phyloP scores from a whole-genome alignment of 37 sponge, comb jelly and placozoan species.

The Chondrilla cf. caribensis region DNA sequence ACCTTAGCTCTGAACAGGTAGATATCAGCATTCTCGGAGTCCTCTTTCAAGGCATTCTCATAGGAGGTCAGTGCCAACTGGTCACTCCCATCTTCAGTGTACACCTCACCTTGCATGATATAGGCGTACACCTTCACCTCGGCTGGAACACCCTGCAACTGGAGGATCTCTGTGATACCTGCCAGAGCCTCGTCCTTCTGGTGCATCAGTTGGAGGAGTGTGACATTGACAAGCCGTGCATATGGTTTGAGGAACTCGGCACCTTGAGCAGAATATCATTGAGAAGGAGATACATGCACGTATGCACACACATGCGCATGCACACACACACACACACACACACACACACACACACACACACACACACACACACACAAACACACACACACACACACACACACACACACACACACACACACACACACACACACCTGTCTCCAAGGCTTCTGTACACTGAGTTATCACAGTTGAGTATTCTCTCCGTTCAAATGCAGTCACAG shows the following conservation, averaged over 20 bases:
- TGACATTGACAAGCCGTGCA: neutral
- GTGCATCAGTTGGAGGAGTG: constrained; percentile 1
- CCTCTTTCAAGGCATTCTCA: constrained; percentile 26
- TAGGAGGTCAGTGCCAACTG: constrained; percentile 5
- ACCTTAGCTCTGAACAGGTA: constrained; percentile 60
- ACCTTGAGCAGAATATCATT: neutral
- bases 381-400: constrained; percentile 22
- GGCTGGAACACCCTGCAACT: neutral
- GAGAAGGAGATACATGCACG: neutral
- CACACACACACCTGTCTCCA: neutral
- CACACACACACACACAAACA: constrained; percentile 19
- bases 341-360: constrained; percentile 1
- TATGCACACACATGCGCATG: neutral
- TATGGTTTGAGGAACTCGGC: neutral
- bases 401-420: constrained; percentile 22
- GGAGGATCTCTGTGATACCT: neutral
- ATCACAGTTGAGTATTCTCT: neutral
- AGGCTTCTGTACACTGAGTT: neutral
- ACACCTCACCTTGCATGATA: constrained; percentile 9
- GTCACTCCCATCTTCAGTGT: neutral
- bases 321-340: constrained; percentile 5
- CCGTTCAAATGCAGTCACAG: neutral
- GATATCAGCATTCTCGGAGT: constrained; percentile 34
- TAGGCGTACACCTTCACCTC: neutral
- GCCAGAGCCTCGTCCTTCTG: neutral